Conservation (phyloP, 2,113 vertebrate genomes). For the Paralichthys olivaceus region DNA sequence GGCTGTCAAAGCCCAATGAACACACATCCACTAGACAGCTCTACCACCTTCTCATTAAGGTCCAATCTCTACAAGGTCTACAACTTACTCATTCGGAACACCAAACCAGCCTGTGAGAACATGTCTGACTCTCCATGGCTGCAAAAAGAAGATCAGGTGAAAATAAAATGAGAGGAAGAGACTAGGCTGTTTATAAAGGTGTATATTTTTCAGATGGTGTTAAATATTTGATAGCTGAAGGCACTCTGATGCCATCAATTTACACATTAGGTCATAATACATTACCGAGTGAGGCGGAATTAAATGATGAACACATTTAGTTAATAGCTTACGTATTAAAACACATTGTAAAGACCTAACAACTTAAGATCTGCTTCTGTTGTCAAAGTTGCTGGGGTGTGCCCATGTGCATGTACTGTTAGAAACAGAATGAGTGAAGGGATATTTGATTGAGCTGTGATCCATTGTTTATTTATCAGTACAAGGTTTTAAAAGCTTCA, state of each 20-base stretch:
- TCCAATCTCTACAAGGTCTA: slow-evolving; percentile 64
- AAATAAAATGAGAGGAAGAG: slow-evolving; percentile 28
- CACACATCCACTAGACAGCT: slow-evolving; percentile 82
- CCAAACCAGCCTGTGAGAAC: slow-evolving; percentile 64
- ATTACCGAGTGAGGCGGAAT: slow-evolving; percentile 43
- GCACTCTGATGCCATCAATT: slow-evolving; percentile 63
- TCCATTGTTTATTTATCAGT: neutral
- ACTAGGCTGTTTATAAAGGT: slow-evolving; percentile 51
- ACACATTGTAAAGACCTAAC: slow-evolving; percentile 18
- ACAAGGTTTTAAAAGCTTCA: too few relatives aligned
- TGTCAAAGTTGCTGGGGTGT: slow-evolving; percentile 32
- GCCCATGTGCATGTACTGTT: neutral
- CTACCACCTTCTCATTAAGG: slow-evolving; percentile 80
- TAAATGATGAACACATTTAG: slow-evolving; percentile 52
- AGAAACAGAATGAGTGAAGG: neutral
- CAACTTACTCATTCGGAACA: slow-evolving; percentile 71
- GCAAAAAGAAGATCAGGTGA: slow-evolving; percentile 45
- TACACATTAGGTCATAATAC: slow-evolving; percentile 55
- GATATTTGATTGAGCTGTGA: neutral
- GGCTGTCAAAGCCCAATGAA: slow-evolving; percentile 88
- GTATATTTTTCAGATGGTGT: slow-evolving; percentile 50
- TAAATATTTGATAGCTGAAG: slow-evolving; percentile 77
- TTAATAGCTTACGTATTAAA: slow-evolving; percentile 45
- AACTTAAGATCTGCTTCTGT: slow-evolving; percentile 11
- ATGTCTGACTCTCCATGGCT: slow-evolving; percentile 17